phyloP scores from a whole-genome alignment of 64 coral and sea anemone species.

The Actinia tenebrosa region DNA sequence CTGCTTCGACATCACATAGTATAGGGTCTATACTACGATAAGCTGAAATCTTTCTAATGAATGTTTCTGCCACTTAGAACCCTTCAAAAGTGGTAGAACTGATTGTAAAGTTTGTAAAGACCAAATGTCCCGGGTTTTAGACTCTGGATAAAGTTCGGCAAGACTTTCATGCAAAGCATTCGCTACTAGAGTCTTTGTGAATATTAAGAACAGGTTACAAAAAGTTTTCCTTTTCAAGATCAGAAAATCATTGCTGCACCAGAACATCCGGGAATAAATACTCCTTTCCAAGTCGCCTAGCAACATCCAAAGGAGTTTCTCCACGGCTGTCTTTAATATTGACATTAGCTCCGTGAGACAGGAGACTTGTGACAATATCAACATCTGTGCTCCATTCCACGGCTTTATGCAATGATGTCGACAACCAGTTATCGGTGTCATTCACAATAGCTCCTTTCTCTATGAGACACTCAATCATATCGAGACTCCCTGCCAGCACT shows the following conservation, averaged over 20 bases:
- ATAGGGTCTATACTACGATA: too few relatives aligned
- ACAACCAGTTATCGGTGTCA: constrained; percentile 27
- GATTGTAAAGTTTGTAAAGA: too few relatives aligned
- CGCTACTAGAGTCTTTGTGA: too few relatives aligned
- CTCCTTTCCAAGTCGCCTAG: constrained; percentile 1
- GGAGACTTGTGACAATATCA: not conserved
- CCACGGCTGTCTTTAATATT: not conserved
- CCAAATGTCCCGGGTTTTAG: too few relatives aligned
- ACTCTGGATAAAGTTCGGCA: too few relatives aligned
- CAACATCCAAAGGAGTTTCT: constrained; percentile 21
- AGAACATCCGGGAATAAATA: not conserved
- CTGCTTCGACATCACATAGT: too few relatives aligned
- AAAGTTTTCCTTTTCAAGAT: not conserved
- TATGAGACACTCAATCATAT: constrained; percentile 47
- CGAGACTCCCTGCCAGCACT: constrained; percentile 22
- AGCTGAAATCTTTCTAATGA: too few relatives aligned
- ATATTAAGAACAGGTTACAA: too few relatives aligned
- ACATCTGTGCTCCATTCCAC: constrained; percentile 17
- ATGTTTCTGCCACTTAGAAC: too few relatives aligned
- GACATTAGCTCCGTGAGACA: constrained; percentile 2
- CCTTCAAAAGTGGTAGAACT: too few relatives aligned
- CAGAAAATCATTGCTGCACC: not conserved
- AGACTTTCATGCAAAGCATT: too few relatives aligned
- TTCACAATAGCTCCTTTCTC: constrained; percentile 43
- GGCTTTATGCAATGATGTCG: constrained; percentile 18